phyloP scores from a whole-genome alignment of 1,140 invertebrate species.

The Glossosoma conforme region DNA sequence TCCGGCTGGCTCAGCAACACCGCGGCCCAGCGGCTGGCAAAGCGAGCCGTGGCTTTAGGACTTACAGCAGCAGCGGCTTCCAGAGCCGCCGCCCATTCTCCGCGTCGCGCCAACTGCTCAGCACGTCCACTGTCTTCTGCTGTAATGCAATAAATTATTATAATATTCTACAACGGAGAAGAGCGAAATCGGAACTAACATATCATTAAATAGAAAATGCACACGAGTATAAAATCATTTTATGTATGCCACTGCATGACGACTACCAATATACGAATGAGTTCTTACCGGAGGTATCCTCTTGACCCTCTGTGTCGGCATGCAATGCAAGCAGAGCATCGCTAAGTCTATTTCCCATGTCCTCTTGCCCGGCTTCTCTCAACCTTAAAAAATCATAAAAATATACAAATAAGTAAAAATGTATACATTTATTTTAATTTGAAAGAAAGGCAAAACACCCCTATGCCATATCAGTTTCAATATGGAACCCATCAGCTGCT shows the following conservation, averaged over 20 bases:
- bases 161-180: too few relatives aligned
- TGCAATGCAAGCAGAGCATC: constrained; percentile 21
- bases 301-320: constrained; percentile 10
- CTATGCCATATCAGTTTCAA: too few relatives aligned
- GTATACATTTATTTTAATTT: neutral
- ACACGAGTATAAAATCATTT: neutral
- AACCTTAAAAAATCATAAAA: constrained; percentile 19
- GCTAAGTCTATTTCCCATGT: constrained; percentile 18
- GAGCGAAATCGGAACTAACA: too few relatives aligned
- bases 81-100: constrained; percentile 27
- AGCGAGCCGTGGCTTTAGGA: constrained; percentile 7
- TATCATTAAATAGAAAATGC: too few relatives aligned
- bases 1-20: constrained; percentile 24
- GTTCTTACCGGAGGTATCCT: too few relatives aligned
- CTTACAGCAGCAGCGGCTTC: constrained; percentile 22
- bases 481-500: too few relatives aligned
- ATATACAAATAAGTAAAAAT: too few relatives aligned
- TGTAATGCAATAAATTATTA: neutral
- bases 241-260: neutral
- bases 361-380: constrained; percentile 27
- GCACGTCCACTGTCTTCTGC: constrained; percentile 18
- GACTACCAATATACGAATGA: too few relatives aligned
- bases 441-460: too few relatives aligned
- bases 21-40: constrained; percentile 23
- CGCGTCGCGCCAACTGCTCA: constrained; percentile 23